Evolutionary conservation across 2,888 invertebrate genomes (phyloP).

Genomic region (Eumacrocentrus americanus): DNA sequence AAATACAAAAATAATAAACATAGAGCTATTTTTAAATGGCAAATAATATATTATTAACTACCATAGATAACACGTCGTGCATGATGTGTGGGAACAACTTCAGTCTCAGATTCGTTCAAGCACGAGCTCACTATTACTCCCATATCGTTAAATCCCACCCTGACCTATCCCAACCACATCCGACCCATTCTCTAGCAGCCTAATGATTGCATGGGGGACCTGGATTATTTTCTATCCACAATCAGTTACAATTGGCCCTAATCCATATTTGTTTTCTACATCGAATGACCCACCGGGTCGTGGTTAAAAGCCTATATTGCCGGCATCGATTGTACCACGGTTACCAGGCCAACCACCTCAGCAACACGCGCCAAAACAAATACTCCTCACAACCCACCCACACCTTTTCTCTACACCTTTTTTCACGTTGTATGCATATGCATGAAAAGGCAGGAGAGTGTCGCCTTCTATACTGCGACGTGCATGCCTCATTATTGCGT

Average conservation of each 20-base stretch:
- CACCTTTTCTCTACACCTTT: constrained; percentile 18
- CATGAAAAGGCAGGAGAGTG: no score
- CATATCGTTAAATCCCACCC: constrained; percentile 45
- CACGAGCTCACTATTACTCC: constrained; percentile 60
- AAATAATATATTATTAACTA: constrained; percentile 36
- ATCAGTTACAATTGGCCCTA: neutral
- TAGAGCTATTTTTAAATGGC: neutral
- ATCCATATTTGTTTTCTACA: constrained; percentile 8
- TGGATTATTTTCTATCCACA: constrained; percentile 13
- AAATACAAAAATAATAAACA: neutral
- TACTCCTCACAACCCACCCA: constrained; percentile 36
- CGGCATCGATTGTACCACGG: constrained; percentile 56
- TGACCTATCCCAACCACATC: constrained; percentile 43
- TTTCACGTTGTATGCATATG: constrained; percentile 8
- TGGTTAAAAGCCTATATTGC: constrained; percentile 18
- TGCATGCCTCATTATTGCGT: constrained; percentile 11
- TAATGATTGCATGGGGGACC: constrained; percentile 18
- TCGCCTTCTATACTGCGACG: constrained; percentile 1
- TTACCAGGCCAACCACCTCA: constrained; percentile 60
- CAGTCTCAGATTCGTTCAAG: constrained; percentile 56
- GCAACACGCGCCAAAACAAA: constrained; percentile 58
- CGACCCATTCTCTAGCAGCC: constrained; percentile 44
- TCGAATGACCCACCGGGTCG: neutral
- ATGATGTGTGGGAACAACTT: constrained; percentile 55
- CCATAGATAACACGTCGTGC: constrained; percentile 58